A percentile compares a stretch with the other conserved stretches of the same genome.
phyloP scores from a whole-genome alignment of 2,113 vertebrate genomes.

The Elephas maximus region DNA sequence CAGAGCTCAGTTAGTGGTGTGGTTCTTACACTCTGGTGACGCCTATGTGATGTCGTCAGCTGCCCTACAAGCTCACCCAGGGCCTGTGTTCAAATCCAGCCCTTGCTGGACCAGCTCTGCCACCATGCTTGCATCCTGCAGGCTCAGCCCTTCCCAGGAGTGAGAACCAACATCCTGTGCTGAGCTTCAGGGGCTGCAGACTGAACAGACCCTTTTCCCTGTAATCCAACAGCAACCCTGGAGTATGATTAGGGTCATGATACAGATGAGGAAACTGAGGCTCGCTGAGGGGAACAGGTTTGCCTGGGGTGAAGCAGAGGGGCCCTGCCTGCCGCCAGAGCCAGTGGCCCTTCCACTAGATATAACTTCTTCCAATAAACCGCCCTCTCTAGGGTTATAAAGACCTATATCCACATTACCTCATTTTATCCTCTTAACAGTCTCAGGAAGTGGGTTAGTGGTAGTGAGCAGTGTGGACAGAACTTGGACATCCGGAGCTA shows the following conservation, averaged over 20 bases:
- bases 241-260: background rate
- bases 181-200: background rate
- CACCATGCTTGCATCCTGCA: background rate
- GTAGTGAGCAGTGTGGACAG: too few relatives aligned
- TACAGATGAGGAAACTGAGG: rapidly evolving
- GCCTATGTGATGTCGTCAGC: background rate
- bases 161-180: background rate
- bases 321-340: background rate
- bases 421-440: rapidly evolving
- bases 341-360: background rate
- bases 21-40: background rate
- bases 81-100: background rate
- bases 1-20: background rate
- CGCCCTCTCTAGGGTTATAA: background rate
- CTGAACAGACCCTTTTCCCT: background rate
- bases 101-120: background rate
- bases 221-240: background rate
- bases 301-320: background rate
- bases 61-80: background rate
- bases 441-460: background rate
- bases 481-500: background rate
- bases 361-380: background rate
- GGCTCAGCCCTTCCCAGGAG: background rate
- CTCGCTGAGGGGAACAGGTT: background rate
- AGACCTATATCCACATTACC: rapidly evolving